Evolutionary conservation across 2,888 invertebrate genomes (phyloP).

Genomic region (Icerya purchasi): DNA sequence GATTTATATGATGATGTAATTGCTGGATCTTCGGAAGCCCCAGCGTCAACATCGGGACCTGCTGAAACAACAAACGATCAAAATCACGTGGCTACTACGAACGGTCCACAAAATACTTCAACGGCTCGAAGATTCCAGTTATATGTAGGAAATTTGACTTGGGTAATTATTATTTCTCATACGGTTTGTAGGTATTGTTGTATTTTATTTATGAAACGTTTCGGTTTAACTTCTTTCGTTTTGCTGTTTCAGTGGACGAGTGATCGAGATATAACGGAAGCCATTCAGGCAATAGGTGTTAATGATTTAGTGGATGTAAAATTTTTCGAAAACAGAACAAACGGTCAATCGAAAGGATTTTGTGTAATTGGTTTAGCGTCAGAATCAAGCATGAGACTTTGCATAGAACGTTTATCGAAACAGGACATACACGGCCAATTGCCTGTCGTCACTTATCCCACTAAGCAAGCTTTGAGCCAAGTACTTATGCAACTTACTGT

Average conservation of each 20-base stretch:
- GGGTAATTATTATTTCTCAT: constrained; percentile 44
- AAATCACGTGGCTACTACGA: constrained; percentile 15
- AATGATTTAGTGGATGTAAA: constrained; percentile 91
- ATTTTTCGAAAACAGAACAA: constrained; percentile 96
- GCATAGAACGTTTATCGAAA: constrained; percentile 84
- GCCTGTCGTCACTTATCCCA: constrained; percentile 84
- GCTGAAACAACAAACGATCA: constrained; percentile 22
- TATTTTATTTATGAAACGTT: too few species aligned
- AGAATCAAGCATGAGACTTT: constrained; percentile 66
- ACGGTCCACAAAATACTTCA: constrained; percentile 31
- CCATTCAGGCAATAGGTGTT: constrained; percentile 69
- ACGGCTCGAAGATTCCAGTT: constrained; percentile 58
- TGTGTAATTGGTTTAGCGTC: constrained; percentile 87
- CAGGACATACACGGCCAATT: constrained; percentile 88
- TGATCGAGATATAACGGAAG: constrained; percentile 84
- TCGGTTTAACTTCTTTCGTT: too few species aligned
- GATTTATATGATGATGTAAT: constrained; percentile 92
- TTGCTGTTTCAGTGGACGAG: constrained; percentile 72
- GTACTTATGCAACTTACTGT: too few species aligned
- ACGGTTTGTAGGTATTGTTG: too few species aligned
- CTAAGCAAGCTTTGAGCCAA: constrained; percentile 60
- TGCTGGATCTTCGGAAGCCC: constrained; percentile 33
- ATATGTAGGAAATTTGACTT: constrained; percentile 94
- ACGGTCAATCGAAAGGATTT: constrained; percentile 97
- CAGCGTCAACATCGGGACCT: constrained; percentile 26